These are phyloP conservation scores for Eubasilissa regina DNA, from an alignment of 1,140 invertebrate species.

Conservation along the genomic window DNA sequence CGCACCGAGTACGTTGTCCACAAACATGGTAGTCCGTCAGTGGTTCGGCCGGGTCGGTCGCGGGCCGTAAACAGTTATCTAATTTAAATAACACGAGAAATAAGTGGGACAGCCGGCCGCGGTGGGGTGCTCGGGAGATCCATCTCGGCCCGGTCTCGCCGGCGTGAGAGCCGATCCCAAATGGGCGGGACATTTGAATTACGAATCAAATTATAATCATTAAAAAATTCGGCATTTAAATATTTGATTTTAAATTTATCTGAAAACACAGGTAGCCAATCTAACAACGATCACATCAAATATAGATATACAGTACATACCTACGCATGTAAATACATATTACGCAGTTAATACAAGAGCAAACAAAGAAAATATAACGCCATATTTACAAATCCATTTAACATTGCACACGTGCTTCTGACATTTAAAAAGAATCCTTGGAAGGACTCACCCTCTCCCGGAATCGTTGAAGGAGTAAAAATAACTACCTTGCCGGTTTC, in stretches of 20 bases:
- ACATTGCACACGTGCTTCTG: no score
- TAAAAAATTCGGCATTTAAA: no score
- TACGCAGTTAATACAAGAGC: background rate
- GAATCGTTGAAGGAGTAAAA: no score
- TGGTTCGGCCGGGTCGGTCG: background rate
- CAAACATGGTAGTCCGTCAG: slow-evolving; percentile 5
- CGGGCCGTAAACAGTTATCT: slow-evolving; percentile 56
- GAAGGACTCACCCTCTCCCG: no score
- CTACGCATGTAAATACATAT: no score
- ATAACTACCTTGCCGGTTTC: no score
- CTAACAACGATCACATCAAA: background rate
- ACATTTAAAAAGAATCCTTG: no score
- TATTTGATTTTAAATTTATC: no score
- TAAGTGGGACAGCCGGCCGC: slow-evolving; percentile 52
- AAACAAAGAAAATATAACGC: no score
- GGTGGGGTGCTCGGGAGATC: background rate
- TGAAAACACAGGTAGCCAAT: no score
- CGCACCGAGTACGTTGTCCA: no score
- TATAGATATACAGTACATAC: background rate
- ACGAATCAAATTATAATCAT: background rate
- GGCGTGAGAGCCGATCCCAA: background rate
- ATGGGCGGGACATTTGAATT: background rate
- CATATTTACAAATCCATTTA: no score
- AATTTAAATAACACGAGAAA: slow-evolving; percentile 58
- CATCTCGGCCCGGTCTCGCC: background rate